These are phyloP conservation scores for Telmatherina bonti DNA, from an alignment of 2,797 vertebrate species.

Conservation along the genomic window DNA sequence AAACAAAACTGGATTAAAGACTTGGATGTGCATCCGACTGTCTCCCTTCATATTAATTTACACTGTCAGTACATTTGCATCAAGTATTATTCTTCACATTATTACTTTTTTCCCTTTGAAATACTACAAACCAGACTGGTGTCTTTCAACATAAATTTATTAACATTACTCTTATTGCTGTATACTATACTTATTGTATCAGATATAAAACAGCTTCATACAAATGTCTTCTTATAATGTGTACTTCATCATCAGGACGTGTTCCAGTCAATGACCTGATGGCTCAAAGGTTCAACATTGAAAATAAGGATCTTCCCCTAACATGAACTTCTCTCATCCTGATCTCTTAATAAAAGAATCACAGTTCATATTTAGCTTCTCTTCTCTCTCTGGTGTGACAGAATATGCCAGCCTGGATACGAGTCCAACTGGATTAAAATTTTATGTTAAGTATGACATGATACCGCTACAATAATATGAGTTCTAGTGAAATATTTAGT, in stretches of 20 bases:
- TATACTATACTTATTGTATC: slow-evolving; percentile 3
- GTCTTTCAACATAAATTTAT: slow-evolving; percentile 6
- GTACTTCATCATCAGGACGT: not conserved
- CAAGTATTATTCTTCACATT: not conserved
- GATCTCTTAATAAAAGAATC: not conserved
- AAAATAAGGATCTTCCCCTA: slow-evolving; percentile 12
- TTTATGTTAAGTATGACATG: slow-evolving; percentile 4
- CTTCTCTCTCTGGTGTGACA: slow-evolving; percentile 11
- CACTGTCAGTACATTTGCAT: slow-evolving; percentile 24
- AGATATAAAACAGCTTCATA: slow-evolving; percentile 15
- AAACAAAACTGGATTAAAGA: slow-evolving; percentile 38
- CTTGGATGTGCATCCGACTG: slow-evolving; percentile 46
- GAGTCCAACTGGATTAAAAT: slow-evolving; percentile 47
- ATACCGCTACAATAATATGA: slow-evolving; percentile 18
- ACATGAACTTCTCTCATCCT: slow-evolving; percentile 2
- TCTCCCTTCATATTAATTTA: slow-evolving; percentile 39
- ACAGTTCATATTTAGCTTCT: slow-evolving; percentile 10
- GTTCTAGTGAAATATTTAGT: slow-evolving; percentile 6
- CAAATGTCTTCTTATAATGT: slow-evolving; percentile 9
- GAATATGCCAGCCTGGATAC: slow-evolving; percentile 14
- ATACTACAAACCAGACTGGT: not conserved
- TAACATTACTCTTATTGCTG: slow-evolving; percentile 2
- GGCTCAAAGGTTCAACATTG: slow-evolving; percentile 10
- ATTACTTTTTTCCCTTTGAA: slow-evolving; percentile 15
- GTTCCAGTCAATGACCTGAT: not conserved